Conservation (phyloP, 2,888 invertebrate genomes). For the Lepas anatifera region DNA sequence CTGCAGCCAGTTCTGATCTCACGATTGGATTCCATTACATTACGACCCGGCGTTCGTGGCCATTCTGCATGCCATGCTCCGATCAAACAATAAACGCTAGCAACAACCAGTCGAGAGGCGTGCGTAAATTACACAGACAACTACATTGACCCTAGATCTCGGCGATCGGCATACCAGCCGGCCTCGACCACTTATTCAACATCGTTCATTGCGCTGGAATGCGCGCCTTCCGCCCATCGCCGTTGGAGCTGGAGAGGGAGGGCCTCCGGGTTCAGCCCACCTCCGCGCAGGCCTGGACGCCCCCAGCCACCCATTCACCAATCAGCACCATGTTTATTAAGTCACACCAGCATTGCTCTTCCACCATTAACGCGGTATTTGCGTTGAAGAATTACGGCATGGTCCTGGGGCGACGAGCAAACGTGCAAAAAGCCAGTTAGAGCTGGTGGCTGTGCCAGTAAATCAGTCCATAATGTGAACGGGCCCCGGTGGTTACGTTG, state of each 20-base stretch:
- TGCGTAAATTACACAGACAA: too few species aligned
- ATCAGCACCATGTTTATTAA: neutral
- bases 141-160: too few species aligned
- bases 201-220: neutral
- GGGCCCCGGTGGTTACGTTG: neutral
- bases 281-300: neutral
- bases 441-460: neutral
- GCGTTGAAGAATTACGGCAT: neutral
- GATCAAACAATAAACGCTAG: too few species aligned
- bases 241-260: too few species aligned
- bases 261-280: too few species aligned
- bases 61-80: too few species aligned
- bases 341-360: neutral
- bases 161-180: too few species aligned
- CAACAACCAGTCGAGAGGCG: too few species aligned
- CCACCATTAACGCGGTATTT: neutral
- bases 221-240: too few species aligned
- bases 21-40: too few species aligned
- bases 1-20: too few species aligned
- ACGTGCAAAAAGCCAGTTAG: conserved; percentile 6
- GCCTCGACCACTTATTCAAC: neutral
- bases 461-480: neutral
- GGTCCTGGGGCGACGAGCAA: neutral
- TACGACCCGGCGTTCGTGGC: too few species aligned
- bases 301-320: neutral